A percentile compares a stretch with the other conserved stretches of the same genome.
phyloP scores from a whole-genome alignment of 2,113 vertebrate species.

The Tragelaphus buxtoni region DNA sequence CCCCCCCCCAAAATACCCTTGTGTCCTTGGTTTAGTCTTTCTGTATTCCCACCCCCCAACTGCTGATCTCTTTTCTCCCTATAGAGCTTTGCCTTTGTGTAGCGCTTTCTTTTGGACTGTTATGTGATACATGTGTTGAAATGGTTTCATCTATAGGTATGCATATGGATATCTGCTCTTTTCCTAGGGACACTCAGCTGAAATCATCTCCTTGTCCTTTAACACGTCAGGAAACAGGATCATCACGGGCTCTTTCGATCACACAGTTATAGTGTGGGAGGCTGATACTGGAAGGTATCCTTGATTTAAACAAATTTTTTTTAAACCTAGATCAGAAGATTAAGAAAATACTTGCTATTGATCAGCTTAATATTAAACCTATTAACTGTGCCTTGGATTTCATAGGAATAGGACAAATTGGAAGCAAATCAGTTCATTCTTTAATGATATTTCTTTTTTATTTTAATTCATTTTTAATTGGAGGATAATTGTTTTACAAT shows the following conservation, averaged over 20 bases:
- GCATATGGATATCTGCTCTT: not conserved
- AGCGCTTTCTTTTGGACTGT: not conserved
- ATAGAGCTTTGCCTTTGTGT: not conserved
- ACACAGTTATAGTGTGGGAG: constrained; percentile 92
- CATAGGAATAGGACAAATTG: not conserved
- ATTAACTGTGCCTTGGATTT: not conserved
- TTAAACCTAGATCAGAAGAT: not conserved
- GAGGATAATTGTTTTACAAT: not conserved
- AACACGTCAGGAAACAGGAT: constrained; percentile 89
- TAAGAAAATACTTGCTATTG: not conserved
- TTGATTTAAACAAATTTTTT: not conserved
- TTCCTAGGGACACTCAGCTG: constrained; percentile 92
- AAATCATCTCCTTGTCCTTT: constrained; percentile 92
- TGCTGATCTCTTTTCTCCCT: no score
- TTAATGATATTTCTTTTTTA: not conserved
- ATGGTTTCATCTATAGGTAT: not conserved
- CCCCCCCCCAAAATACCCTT: rapidly evolving
- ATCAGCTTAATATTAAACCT: not conserved
- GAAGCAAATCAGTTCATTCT: not conserved
- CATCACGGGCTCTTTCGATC: constrained; percentile 95
- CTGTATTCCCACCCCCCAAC: not conserved
- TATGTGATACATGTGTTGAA: not conserved
- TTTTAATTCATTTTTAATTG: not conserved
- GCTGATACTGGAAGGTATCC: constrained; percentile 89
- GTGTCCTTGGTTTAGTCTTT: not conserved